Evolutionary conservation across 2,888 invertebrate species (phyloP), one percentile per base, ranked within the genome.

Genomic region (Tipula confusa): DNA sequence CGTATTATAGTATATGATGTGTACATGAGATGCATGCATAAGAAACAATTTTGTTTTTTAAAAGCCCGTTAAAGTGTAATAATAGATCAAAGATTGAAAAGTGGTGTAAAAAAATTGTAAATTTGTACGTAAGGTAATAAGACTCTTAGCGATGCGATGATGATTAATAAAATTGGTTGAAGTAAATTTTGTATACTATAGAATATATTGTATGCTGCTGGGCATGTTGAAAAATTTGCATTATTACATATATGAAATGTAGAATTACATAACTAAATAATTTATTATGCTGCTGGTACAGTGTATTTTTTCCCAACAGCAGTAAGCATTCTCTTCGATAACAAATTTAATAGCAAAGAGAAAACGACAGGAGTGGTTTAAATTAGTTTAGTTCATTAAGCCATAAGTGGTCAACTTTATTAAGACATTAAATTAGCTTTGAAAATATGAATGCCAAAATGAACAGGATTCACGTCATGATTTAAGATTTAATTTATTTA

Each of bases 41-140:
- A 64, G 64, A 64, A 24, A 24, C 15, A 6, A 48, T 9, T 6
- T 18, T 48, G 5, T 48, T n/a, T n/a, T 18, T 48, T 48, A 48
- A 48, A 48, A 24, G 64, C 64, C 64, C 64, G 64, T 64, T 64
- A 64, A 64, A 64, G 64, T 64, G 64, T 64, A 64, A 64, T 64
- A 64, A 64, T 64, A 64, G 64, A 64, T 64, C 64, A 64, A 64
- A 64, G 64, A 64, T 64, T 64, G 64, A 64, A 64, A 64, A 64
- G 64, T 64, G 64, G 64, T 64, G 64, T 64, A 64, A 64, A 64
- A 43, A 64, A 64, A 64, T 64, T 64, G 24, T 64, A 64, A 64
- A 64, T 24, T 64, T 24, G 64, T 64, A 24, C 7, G 64, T 64
- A 64, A 43, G 64, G 24, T 24, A 64, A 64, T 64, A 64, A 64